Conservation (phyloP, 2,113 vertebrate species). For the Phainopepla nitens region DNA sequence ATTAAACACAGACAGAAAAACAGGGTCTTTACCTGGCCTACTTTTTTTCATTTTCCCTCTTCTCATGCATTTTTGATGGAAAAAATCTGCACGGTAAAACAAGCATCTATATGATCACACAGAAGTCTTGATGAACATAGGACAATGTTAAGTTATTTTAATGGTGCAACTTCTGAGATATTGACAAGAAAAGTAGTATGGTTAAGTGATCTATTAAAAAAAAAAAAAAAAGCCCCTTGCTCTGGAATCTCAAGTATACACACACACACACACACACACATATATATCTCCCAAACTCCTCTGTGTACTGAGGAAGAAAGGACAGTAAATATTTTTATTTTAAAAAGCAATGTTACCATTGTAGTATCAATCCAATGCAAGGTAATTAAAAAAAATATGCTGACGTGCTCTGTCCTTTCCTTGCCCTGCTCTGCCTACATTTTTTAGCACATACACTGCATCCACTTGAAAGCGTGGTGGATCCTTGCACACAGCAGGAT, state of each 20-base stretch:
- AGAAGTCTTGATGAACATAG: background rate
- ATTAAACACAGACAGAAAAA: background rate
- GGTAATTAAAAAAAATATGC: slow-evolving; percentile 34
- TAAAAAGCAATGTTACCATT: background rate
- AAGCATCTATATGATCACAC: background rate
- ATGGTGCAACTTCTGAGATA: background rate
- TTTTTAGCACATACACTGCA: slow-evolving; percentile 30
- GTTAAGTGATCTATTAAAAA: background rate
- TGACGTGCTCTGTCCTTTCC: slow-evolving; percentile 29
- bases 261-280: no score
- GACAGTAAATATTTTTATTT: background rate
- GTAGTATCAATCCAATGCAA: background rate
- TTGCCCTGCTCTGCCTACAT: slow-evolving; percentile 42
- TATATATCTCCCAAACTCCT: background rate
- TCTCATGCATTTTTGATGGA: background rate
- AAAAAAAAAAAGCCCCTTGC: background rate
- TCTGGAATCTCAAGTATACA: background rate
- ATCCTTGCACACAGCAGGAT: slow-evolving; percentile 56
- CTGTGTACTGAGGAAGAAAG: background rate
- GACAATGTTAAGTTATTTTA: background rate
- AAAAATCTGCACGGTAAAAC: background rate
- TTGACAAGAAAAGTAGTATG: background rate
- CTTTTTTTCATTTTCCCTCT: background rate
- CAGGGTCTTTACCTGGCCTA: slow-evolving; percentile 1
- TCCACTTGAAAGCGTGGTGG: slow-evolving; percentile 42